Percentiles rank a stretch among this genome's conserved stretches.
These are phyloP conservation scores for Phragmatobia fuliginosa DNA, from an alignment of 2,888 invertebrate genomes.

Conservation along the genomic window DNA sequence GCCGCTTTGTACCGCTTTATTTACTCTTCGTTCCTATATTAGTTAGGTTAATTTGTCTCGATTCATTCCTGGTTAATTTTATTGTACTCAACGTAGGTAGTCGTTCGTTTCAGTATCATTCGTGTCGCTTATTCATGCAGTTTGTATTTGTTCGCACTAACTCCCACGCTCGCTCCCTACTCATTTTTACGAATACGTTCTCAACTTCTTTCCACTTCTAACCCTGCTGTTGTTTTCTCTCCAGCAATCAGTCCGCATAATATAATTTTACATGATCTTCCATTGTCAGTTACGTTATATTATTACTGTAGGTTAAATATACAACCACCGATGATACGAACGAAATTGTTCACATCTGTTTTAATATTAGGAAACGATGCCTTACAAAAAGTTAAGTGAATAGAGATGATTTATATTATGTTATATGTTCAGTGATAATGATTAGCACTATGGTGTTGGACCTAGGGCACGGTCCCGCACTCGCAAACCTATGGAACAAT, in stretches of 20 bases:
- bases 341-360: constrained; percentile 77
- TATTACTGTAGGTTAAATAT: constrained; percentile 77
- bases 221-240: constrained; percentile 28
- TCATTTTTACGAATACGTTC: constrained; percentile 25
- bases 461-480: constrained; percentile 70
- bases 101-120: constrained; percentile 61
- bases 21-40: constrained; percentile 80
- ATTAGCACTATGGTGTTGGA: constrained; percentile 77
- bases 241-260: constrained; percentile 58
- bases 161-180: constrained; percentile 26
- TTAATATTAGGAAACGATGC: constrained; percentile 84
- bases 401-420: constrained; percentile 83
- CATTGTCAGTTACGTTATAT: constrained; percentile 68
- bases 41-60: constrained; percentile 81
- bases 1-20: constrained; percentile 63
- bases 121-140: constrained; percentile 45
- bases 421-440: constrained; percentile 84
- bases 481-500: constrained; percentile 83
- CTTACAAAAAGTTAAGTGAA: constrained; percentile 84
- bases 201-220: constrained; percentile 20
- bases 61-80: constrained; percentile 77
- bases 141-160: constrained; percentile 48
- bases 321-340: constrained; percentile 82
- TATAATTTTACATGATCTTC: constrained; percentile 54
- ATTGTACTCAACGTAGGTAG: constrained; percentile 53